Evolutionary conservation across 1,140 invertebrate species (phyloP).

Genomic region (Pseudomyrmex sp.): DNA sequence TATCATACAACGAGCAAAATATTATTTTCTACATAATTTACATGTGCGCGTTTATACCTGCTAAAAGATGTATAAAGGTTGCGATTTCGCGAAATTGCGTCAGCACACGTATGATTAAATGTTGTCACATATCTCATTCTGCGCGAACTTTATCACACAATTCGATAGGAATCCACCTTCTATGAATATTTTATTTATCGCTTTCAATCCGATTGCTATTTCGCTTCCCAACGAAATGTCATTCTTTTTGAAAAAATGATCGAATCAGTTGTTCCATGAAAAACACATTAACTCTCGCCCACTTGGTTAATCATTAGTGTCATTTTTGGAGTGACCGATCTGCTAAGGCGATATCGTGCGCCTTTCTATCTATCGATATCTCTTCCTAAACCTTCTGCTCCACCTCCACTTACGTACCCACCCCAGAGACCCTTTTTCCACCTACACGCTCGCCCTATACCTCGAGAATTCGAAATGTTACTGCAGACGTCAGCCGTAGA

Average conservation of each 20-base stretch:
- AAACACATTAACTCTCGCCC: not conserved
- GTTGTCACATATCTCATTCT: not conserved
- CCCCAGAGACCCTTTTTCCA: not conserved
- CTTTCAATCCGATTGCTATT: not conserved
- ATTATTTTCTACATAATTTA: not conserved
- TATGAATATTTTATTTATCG: slow-evolving; percentile 23
- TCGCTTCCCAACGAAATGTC: not conserved
- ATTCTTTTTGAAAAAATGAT: slow-evolving; percentile 5
- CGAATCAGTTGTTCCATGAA: not conserved
- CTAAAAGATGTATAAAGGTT: not conserved
- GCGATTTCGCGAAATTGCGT: not conserved
- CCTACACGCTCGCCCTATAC: slow-evolving; percentile 32
- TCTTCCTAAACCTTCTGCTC: slow-evolving; percentile 11
- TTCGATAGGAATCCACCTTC: not conserved
- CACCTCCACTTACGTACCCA: not conserved
- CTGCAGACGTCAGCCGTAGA: not conserved
- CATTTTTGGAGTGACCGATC: slow-evolving; percentile 27
- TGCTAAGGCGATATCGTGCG: slow-evolving; percentile 23
- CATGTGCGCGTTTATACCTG: not conserved
- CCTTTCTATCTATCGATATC: slow-evolving; percentile 47
- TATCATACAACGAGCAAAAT: not conserved
- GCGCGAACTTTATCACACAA: not conserved
- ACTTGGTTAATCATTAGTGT: not conserved
- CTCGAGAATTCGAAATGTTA: slow-evolving; percentile 40
- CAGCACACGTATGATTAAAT: not conserved